These are phyloP conservation scores for Leptinotarsa defecta DNA, from an alignment of 1,140 invertebrate species.

Conservation along the genomic window DNA sequence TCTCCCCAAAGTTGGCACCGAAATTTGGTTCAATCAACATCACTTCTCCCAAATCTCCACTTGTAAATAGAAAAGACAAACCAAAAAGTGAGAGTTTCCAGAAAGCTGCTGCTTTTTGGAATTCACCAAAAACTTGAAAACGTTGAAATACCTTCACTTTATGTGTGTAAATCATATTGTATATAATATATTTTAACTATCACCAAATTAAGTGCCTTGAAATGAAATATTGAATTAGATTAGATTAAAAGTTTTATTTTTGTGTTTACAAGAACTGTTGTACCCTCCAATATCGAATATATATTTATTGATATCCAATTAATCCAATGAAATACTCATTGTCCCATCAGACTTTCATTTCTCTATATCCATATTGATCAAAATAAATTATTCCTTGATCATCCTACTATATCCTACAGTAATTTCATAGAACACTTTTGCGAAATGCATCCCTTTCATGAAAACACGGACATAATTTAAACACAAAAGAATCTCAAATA, in stretches of 20 bases:
- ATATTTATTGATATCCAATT: constrained; percentile 16
- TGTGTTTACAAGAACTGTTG: constrained; percentile 36
- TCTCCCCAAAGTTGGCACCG: constrained; percentile 13
- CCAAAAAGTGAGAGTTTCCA: constrained; percentile 48
- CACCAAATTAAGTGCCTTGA: constrained; percentile 39
- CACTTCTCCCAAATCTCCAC: constrained; percentile 33
- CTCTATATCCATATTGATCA: neutral
- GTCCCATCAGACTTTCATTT: neutral
- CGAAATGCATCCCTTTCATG: too few relatives aligned
- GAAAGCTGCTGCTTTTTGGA: constrained; percentile 52
- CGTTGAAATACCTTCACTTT: constrained; percentile 8
- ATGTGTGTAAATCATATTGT: constrained; percentile 33
- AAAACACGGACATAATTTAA: too few relatives aligned
- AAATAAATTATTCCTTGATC: too few relatives aligned
- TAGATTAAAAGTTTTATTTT: constrained; percentile 27
- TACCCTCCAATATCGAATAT: constrained; percentile 35
- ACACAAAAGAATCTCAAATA: too few relatives aligned
- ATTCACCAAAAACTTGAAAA: constrained; percentile 44
- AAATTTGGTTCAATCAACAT: constrained; percentile 15
- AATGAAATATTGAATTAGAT: constrained; percentile 30
- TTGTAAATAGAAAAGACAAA: constrained; percentile 36
- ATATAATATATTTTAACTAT: constrained; percentile 36
- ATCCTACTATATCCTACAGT: too few relatives aligned
- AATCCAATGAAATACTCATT: constrained; percentile 21
- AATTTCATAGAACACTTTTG: too few relatives aligned